Percentiles rank a stretch among this genome's conserved stretches.
Evolutionary conservation across 2,888 invertebrate genomes (phyloP).

Genomic region (Diploptera punctata): DNA sequence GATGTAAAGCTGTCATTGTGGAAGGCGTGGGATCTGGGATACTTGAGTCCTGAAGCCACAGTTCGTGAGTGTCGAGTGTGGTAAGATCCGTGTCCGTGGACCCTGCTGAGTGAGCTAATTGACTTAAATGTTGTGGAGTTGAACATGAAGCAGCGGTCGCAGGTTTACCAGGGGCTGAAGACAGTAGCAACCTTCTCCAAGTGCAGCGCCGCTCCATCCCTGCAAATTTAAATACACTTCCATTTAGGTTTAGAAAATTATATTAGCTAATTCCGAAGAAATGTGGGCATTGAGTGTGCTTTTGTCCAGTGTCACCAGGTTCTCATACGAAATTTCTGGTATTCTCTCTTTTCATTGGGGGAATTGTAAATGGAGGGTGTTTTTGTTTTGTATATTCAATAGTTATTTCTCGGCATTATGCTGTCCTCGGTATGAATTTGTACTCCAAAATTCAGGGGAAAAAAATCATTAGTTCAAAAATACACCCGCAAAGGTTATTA

Average conservation of each 20-base stretch:
- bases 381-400: too few relatives aligned
- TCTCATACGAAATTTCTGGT: not conserved
- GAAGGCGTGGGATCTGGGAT: conserved; percentile 77
- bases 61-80: conserved; percentile 81
- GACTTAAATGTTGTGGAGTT: conserved; percentile 32
- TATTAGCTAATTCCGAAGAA: too few relatives aligned
- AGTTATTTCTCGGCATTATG: too few relatives aligned
- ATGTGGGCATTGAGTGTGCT: not conserved
- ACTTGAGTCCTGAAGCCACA: conserved; percentile 73
- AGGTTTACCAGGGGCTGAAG: conserved; percentile 4
- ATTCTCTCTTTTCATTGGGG: too few relatives aligned
- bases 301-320: not conserved
- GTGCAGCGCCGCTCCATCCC: conserved; percentile 72
- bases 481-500: too few relatives aligned
- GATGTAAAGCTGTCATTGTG: conserved; percentile 84
- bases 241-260: not conserved
- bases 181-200: conserved; percentile 68
- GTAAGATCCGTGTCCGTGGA: conserved; percentile 87
- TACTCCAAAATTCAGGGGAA: too few relatives aligned
- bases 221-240: too few relatives aligned
- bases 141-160: conserved; percentile 34
- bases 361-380: too few relatives aligned
- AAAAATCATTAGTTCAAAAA: too few relatives aligned
- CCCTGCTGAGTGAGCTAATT: conserved; percentile 44
- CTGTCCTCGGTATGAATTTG: too few relatives aligned